Percentiles rank a stretch among this genome's conserved stretches.
Evolutionary conservation across 2,797 vertebrate species (phyloP).

Genomic region (Euthynnus affinis): DNA sequence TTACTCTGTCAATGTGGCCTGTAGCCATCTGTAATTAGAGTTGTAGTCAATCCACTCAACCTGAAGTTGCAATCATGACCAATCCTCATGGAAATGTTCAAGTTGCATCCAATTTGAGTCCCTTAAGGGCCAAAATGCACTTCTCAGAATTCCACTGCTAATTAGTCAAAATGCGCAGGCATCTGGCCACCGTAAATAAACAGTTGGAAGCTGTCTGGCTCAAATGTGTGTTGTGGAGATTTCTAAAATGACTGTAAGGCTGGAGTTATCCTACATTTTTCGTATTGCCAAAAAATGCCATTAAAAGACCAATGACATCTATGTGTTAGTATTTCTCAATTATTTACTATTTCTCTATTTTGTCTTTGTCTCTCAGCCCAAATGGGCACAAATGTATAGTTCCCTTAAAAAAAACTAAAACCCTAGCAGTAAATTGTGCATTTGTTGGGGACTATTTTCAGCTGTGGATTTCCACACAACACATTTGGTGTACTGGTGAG

Average conservation of each 20-base stretch:
- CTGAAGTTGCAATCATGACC: slow-evolving; percentile 10
- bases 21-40: slow-evolving; percentile 27
- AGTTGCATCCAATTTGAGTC: slow-evolving; percentile 11
- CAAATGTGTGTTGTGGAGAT: slow-evolving; percentile 6
- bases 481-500: background rate
- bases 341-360: background rate
- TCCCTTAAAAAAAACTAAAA: too few species aligned
- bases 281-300: background rate
- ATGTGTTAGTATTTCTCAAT: background rate
- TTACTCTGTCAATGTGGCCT: slow-evolving; percentile 31
- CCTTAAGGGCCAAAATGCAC: slow-evolving; percentile 14
- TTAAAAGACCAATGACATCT: background rate
- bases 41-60: slow-evolving; percentile 20
- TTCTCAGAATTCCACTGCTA: slow-evolving; percentile 25
- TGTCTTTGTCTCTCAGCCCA: background rate
- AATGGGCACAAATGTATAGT: background rate
- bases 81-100: slow-evolving; percentile 26
- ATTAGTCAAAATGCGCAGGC: slow-evolving; percentile 20
- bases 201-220: slow-evolving; percentile 7
- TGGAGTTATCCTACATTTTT: background rate
- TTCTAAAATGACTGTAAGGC: slow-evolving; percentile 7
- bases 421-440: background rate
- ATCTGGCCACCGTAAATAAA: slow-evolving; percentile 6
- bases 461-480: background rate
- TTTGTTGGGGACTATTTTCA: slow-evolving; percentile 5